Evolutionary conservation across 2,888 invertebrate species (phyloP), one percentile per base, ranked within the genome.

Genomic region (Cataglyphis cursor): DNA sequence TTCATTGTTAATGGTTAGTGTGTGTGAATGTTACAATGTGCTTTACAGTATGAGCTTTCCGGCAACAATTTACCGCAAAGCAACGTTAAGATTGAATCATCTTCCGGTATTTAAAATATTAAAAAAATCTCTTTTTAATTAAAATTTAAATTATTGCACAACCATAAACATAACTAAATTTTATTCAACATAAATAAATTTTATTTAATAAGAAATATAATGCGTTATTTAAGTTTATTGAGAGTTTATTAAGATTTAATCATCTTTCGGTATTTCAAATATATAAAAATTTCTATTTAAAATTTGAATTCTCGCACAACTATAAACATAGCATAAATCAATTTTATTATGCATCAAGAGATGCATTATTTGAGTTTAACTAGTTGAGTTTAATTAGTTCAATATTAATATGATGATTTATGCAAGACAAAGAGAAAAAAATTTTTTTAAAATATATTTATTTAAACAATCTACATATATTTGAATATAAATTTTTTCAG

Each of bases 1-100:
- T 81, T 82, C 87, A 83, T 91, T 91, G 91, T 92, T 84, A 75
- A 87, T 85, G 84, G 83, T 61, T 83, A 75, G 84, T 38, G 72
- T 21, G 74, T 21, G 10, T 28, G 62, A 10, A 61, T 38, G 28
- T 35, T 75, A 83, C 59, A 74, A 73, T 70, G 73, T 35, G 24
- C 68, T 28, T 21, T 72, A 81, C 48, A 64, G 68, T 48, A 48
- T 48, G 6, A 66, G 35, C 38, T 59, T 70, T 80, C n/a, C 51
- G 44, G 5, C 44, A 70, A 81, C 57, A 41, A 81, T 84, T 88
- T 88, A 91, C 88, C 87, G 70, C 51, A 87, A 87, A 85, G 54
- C 66, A 64, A 83, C 66, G 12, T 51, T 41, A 38, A 51, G 5
- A 28, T 24, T 72, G 38, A 44, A 28, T 21, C 15, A 6, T 61